Evolutionary conservation across 2,113 vertebrate species (phyloP).

Genomic region (Heteronetta atricapilla): DNA sequence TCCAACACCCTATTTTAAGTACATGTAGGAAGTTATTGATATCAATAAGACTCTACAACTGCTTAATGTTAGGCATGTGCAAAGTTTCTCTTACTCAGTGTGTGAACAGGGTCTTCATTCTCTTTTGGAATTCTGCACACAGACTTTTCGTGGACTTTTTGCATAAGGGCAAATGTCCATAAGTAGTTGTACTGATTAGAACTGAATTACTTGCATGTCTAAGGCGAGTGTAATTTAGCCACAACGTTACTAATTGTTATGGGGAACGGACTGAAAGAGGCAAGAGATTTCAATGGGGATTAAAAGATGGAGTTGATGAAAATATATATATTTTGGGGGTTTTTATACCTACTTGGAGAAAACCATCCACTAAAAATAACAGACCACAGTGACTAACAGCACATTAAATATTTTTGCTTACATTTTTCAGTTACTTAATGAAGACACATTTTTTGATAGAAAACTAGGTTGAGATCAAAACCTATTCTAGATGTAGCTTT

Average conservation of each 20-base stretch:
- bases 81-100: background rate
- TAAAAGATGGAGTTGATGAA: background rate
- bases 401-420: slow-evolving; percentile 6
- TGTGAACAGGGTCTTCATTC: background rate
- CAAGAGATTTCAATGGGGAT: background rate
- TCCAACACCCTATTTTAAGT: background rate
- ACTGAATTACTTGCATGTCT: background rate
- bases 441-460: slow-evolving; percentile 11
- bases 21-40: background rate
- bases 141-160: background rate
- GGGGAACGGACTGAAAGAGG: background rate
- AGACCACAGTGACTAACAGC: slow-evolving; percentile 29
- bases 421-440: slow-evolving; percentile 34
- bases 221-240: background rate
- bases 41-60: background rate
- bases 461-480: slow-evolving; percentile 34
- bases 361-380: slow-evolving; percentile 11
- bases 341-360: slow-evolving; percentile 42
- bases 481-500: background rate
- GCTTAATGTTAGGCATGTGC: background rate
- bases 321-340: background rate
- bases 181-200: background rate
- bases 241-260: background rate
- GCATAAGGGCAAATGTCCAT: background rate
- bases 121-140: background rate